Base-by-base conservation (phyloP, 2,888 invertebrate species). In the Mylabris sibirica region DNA sequence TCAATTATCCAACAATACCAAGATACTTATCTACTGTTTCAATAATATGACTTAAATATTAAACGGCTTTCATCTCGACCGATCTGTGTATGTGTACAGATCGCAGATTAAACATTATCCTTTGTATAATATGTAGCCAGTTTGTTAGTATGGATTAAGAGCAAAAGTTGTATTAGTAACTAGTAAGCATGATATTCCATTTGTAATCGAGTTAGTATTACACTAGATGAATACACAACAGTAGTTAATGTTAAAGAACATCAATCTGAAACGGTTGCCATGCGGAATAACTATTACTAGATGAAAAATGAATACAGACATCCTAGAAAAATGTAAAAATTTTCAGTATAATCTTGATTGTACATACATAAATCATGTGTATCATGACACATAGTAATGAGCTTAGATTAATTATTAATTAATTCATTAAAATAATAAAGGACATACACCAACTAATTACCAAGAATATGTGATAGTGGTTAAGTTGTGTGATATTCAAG, bases 31-130 rank as follows among this genome's bases (percentile, higher is more conserved):
- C 75, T 65, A 35, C 41, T 44, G 24, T 57, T 49, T 68, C 72
- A 66, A 73, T 76, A 75, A 75, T 77, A 76, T 76, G 73, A 74
- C 74, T 77, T 72, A 75, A 77, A 77, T 76, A 76, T 75, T 77
- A 73, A 76, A 74, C 74, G 70, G 71, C 72, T 76, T 72, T 75
- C 69, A 71, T 68, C 70, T 70, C 68, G 38, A 64, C 67, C 74
- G 72, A 73, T 9, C 20, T 49, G 9, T 49, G 30, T 30, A 8
- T 30, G 4, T 30, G 30, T 30, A 30, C n/a, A 20, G 49, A 49
- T 49, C 20, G 3, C 0, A 49, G 30, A 30, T 30, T 49, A 20
- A 20, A 6, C 49, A 20, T 49, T 20, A 20, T 49, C 20, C 49
- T 49, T 49, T 49, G 41, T 49, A n/a, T n/a, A n/a, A n/a, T n/a